Conservation (phyloP, 1,140 invertebrate species). For the Brachionus manjavacas region DNA sequence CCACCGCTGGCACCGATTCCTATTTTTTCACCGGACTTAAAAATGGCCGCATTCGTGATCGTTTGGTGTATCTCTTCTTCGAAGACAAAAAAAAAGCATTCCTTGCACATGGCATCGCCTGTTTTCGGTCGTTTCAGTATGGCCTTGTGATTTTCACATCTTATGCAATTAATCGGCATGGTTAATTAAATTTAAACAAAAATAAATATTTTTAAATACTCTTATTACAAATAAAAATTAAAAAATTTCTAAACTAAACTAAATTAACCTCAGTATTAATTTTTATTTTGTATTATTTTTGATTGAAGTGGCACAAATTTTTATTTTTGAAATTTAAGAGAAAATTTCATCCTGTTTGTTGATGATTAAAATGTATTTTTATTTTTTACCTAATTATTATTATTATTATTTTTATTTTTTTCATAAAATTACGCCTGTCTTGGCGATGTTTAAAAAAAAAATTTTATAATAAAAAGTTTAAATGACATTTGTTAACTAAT, state of each 20-base stretch:
- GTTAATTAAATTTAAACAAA: background rate
- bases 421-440: too few relatives aligned
- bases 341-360: too few relatives aligned
- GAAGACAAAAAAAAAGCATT: constrained; percentile 89
- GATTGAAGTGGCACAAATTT: too few relatives aligned
- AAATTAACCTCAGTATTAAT: background rate
- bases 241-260: background rate
- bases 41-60: constrained; percentile 76
- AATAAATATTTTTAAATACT: background rate
- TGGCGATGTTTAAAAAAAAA: too few relatives aligned
- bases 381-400: too few relatives aligned
- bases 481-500: too few relatives aligned
- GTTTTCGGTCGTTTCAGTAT: constrained; percentile 33
- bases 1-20: constrained; percentile 95
- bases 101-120: constrained; percentile 78
- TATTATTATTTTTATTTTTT: too few relatives aligned
- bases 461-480: too few relatives aligned
- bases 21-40: constrained; percentile 77
- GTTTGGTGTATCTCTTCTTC: constrained; percentile 94
- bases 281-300: too few relatives aligned
- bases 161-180: constrained; percentile 38
- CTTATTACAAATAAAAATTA: background rate
- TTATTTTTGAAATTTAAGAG: too few relatives aligned
- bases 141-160: constrained; percentile 27
- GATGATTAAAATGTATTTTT: too few relatives aligned